phyloP scores from a whole-genome alignment of 2,113 vertebrate genomes.

The Mugil cephalus region DNA sequence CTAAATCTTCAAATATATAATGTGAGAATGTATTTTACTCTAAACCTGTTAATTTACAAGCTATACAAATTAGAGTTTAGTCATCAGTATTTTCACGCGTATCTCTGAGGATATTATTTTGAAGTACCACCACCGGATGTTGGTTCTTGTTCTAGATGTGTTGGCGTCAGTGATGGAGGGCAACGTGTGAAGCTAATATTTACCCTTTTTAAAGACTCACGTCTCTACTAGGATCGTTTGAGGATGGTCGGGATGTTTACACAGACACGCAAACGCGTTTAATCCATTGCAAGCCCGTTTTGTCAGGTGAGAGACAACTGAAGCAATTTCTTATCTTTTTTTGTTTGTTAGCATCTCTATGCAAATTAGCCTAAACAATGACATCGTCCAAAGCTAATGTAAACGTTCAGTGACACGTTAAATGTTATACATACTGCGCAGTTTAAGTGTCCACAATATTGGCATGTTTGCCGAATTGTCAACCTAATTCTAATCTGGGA shows the following conservation, averaged over 20 bases:
- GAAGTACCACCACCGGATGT: slow-evolving; percentile 29
- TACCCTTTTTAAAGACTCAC: background rate
- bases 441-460: no score
- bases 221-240: background rate
- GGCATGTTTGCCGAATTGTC: background rate
- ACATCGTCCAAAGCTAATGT: background rate
- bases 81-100: no score
- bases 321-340: background rate
- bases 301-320: slow-evolving; percentile 13
- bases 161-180: slow-evolving; percentile 6
- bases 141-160: background rate
- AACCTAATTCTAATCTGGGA: background rate
- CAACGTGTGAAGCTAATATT: background rate
- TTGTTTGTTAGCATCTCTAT: slow-evolving; percentile 37
- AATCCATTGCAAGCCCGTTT: background rate
- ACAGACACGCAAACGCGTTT: background rate
- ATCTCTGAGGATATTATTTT: slow-evolving; percentile 17
- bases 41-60: no score
- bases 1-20: no score
- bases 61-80: no score
- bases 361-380: slow-evolving; percentile 17
- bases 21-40: no score
- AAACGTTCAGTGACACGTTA: background rate
- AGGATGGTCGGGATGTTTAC: slow-evolving; percentile 11
- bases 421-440: background rate